Evolutionary conservation across 53 echinoderm and acorn worm genomes (phyloP).

Genomic region (Stichopus horrens): DNA sequence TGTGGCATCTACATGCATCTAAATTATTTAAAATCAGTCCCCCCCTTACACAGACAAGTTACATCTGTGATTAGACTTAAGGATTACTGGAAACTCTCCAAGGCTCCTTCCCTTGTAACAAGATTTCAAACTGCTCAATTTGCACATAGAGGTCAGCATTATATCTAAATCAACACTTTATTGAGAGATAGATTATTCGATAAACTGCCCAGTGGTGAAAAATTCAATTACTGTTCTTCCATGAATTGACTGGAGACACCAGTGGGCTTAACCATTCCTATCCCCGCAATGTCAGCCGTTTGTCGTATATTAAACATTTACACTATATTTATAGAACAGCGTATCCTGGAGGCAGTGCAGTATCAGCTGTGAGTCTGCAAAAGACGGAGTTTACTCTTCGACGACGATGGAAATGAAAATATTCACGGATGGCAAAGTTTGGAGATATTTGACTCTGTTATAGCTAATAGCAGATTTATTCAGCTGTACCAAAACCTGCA

Average conservation of each 20-base stretch:
- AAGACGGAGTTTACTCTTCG: background rate
- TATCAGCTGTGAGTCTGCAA: conserved; percentile 20
- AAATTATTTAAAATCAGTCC: no score
- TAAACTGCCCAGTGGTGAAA: conserved; percentile 44
- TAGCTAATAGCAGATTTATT: no score
- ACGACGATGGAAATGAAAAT: background rate
- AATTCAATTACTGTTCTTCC: conserved; percentile 42
- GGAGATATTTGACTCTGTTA: background rate
- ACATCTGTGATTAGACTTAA: no score
- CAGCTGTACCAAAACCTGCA: no score
- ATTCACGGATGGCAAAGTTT: background rate
- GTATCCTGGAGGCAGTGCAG: conserved; percentile 4
- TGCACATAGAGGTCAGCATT: conserved; percentile 28
- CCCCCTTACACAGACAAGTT: no score
- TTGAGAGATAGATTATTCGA: conserved; percentile 20
- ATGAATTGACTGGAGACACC: conserved; percentile 2
- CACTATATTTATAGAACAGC: conserved; percentile 9
- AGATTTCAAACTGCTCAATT: conserved; percentile 21
- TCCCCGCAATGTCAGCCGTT: background rate
- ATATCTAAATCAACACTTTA: conserved; percentile 39
- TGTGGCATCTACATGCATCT: no score
- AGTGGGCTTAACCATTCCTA: conserved; percentile 1
- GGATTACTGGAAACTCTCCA: conserved; percentile 22
- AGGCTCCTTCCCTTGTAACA: conserved; percentile 26
- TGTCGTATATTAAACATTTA: background rate